Conservation (phyloP, 2,888 invertebrate genomes). For the Standfussiana lucernea region DNA sequence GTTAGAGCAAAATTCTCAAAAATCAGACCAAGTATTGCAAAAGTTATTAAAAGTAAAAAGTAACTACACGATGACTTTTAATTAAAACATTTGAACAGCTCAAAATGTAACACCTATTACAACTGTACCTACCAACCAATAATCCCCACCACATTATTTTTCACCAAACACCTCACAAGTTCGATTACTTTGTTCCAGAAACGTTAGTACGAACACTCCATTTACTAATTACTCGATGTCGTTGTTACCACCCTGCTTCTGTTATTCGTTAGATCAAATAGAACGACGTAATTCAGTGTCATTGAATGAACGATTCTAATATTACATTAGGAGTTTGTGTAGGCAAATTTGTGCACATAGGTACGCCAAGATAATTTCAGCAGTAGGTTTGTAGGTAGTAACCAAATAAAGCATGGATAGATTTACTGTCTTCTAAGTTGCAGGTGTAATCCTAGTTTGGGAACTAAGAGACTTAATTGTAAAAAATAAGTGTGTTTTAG, state of each 20-base stretch:
- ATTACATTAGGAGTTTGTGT: background rate
- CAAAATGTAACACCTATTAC: background rate
- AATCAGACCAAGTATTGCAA: background rate
- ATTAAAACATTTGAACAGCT: background rate
- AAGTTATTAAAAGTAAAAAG: background rate
- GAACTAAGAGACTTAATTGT: background rate
- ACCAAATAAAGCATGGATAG: too few relatives aligned
- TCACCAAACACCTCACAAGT: constrained; percentile 1
- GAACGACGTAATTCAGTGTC: background rate
- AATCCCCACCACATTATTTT: background rate
- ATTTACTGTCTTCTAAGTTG: background rate
- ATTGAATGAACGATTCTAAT: constrained; percentile 10
- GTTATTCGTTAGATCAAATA: constrained; percentile 2
- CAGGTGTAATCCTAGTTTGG: background rate
- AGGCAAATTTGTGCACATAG: background rate
- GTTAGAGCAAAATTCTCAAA: background rate
- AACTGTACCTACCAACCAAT: background rate
- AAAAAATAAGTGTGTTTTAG: too few relatives aligned
- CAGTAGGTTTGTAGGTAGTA: background rate
- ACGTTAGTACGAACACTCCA: background rate
- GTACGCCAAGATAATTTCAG: background rate
- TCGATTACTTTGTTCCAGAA: background rate
- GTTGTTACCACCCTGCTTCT: constrained; percentile 6
- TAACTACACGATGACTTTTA: background rate
- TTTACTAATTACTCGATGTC: constrained; percentile 7